Evolutionary conservation across 2,888 invertebrate genomes (phyloP).

Genomic region (Drosophila vallismaia): DNA sequence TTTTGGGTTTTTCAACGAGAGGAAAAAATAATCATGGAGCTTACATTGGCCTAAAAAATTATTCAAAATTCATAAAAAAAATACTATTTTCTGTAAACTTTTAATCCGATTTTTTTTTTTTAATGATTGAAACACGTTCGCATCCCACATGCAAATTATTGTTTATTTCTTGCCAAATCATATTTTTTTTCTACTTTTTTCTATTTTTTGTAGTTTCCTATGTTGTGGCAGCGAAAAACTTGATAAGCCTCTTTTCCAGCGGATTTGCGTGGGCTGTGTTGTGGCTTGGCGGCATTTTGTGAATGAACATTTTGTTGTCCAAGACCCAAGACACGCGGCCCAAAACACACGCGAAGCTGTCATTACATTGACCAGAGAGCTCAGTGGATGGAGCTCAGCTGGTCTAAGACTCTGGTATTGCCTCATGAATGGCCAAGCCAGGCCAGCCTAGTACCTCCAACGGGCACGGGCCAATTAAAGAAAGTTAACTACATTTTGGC

Average conservation of each 20-base stretch:
- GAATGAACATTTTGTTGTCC: slow-evolving; percentile 62
- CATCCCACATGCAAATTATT: slow-evolving; percentile 42
- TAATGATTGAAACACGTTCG: slow-evolving; percentile 30
- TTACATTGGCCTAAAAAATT: too few species aligned
- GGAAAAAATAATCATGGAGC: not conserved
- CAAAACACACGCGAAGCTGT: slow-evolving; percentile 70
- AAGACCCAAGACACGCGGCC: slow-evolving; percentile 33
- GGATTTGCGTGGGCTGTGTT: slow-evolving; percentile 61
- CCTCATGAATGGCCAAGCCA: slow-evolving; percentile 52
- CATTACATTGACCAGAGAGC: slow-evolving; percentile 66
- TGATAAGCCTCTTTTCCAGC: slow-evolving; percentile 65
- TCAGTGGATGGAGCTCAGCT: slow-evolving; percentile 27
- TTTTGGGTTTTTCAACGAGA: not conserved
- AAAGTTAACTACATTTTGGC: slow-evolving; percentile 15
- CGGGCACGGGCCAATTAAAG: slow-evolving; percentile 1
- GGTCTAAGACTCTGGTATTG: slow-evolving; percentile 2
- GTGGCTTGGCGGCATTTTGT: slow-evolving; percentile 65
- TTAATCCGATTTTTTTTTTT: slow-evolving; percentile 31
- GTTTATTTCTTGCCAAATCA: slow-evolving; percentile 36
- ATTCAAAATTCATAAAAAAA: not conserved
- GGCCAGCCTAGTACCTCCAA: not conserved
- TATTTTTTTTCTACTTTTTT: slow-evolving; percentile 10
- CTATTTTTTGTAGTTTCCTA: not conserved
- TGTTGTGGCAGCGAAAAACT: slow-evolving; percentile 34
- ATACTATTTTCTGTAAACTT: slow-evolving; percentile 8